Percentiles rank a stretch among this genome's conserved stretches.
phyloP scores from a whole-genome alignment of 1,140 invertebrate genomes.

The Homalodisca vitripennis region DNA sequence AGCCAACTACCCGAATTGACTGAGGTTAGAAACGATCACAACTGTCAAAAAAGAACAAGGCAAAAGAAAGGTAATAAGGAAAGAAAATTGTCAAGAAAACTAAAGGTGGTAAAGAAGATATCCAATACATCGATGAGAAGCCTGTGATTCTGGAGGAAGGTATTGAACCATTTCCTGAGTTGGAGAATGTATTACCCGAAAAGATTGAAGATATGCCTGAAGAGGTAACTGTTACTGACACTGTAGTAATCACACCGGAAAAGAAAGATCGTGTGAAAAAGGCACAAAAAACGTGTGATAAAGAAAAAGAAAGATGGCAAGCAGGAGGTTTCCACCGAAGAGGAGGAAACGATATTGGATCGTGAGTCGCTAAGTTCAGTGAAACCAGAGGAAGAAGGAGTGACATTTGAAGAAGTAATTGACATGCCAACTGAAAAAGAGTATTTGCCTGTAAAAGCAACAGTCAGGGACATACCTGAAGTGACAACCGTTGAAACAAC shows the following conservation, averaged over 20 bases:
- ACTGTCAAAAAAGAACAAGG: conserved; percentile 13
- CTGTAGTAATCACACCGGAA: conserved; percentile 39
- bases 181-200: conserved; percentile 6
- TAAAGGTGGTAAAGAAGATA: conserved; percentile 40
- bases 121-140: conserved; percentile 21
- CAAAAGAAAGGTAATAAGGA: conserved; percentile 15
- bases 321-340: conserved; percentile 24
- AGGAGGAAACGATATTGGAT: background rate
- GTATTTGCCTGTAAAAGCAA: conserved; percentile 32
- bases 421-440: conserved; percentile 13
- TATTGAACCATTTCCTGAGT: conserved; percentile 32
- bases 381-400: background rate
- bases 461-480: conserved; percentile 28
- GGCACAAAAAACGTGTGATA: conserved; percentile 47
- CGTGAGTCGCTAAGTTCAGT: background rate
- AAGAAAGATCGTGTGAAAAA: conserved; percentile 39
- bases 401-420: conserved; percentile 5
- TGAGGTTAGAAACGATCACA: conserved; percentile 47
- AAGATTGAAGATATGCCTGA: conserved; percentile 40
- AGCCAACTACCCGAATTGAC: no score
- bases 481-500: conserved; percentile 36
- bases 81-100: conserved; percentile 37
- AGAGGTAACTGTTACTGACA: conserved; percentile 41
- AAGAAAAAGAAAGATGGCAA: conserved; percentile 33
- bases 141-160: conserved; percentile 22